Conservation (phyloP, 1,140 invertebrate species). For the Anoplophora glabripennis region DNA sequence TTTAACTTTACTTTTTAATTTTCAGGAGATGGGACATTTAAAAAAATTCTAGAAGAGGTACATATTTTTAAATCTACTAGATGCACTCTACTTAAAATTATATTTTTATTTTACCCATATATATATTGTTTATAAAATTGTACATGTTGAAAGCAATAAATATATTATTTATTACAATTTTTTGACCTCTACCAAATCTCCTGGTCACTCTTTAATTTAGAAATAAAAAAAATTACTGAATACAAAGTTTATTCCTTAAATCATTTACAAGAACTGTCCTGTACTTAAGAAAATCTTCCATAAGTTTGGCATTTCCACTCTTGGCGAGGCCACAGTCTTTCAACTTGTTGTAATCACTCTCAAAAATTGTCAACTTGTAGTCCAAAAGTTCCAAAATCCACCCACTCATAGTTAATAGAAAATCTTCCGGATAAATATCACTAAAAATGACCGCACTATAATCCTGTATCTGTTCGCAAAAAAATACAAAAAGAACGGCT, state of each 20-base stretch:
- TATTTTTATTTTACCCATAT: no score
- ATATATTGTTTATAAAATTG: no score
- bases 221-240: no score
- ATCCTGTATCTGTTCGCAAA: conserved; percentile 22
- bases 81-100: no score
- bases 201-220: no score
- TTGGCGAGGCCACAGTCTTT: background rate
- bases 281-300: conserved; percentile 28
- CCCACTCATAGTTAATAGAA: conserved; percentile 5
- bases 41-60: no score
- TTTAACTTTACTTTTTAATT: no score
- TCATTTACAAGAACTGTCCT: conserved; percentile 21
- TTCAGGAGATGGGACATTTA: no score
- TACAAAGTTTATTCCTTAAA: conserved; percentile 6
- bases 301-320: conserved; percentile 3
- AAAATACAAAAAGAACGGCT: conserved; percentile 48
- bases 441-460: conserved; percentile 34
- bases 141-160: no score
- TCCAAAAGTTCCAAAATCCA: conserved; percentile 21
- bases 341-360: conserved; percentile 6
- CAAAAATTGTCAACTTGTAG: conserved; percentile 18
- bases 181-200: no score
- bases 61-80: no score
- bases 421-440: conserved; percentile 30
- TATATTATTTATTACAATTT: no score